Evolutionary conservation across 2,888 invertebrate species (phyloP).

Genomic region (Trimorus sp.): DNA sequence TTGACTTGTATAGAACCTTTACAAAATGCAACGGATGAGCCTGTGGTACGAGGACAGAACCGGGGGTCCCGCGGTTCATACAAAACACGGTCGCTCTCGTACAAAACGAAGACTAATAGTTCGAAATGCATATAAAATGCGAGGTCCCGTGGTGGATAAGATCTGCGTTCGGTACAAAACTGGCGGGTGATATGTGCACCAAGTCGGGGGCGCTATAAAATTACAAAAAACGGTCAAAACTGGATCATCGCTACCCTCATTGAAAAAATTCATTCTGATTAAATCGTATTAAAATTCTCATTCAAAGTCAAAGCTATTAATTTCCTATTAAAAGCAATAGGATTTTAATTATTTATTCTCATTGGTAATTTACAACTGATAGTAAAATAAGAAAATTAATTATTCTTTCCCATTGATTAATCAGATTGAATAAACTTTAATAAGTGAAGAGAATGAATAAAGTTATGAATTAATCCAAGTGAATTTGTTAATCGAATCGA

Average conservation of each 20-base stretch:
- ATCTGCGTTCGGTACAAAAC: slow-evolving; percentile 39
- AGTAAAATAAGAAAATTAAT: too few relatives aligned
- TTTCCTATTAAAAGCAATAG: background rate
- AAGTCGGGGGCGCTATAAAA: slow-evolving; percentile 52
- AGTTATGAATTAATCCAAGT: too few relatives aligned
- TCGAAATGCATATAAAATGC: slow-evolving; percentile 53
- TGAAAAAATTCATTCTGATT: background rate
- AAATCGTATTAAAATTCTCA: too few relatives aligned
- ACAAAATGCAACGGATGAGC: background rate
- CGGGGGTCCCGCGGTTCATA: too few relatives aligned
- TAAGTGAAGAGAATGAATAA: too few relatives aligned
- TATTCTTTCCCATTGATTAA: too few relatives aligned
- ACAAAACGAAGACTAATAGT: slow-evolving; percentile 33
- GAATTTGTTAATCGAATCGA: too few relatives aligned
- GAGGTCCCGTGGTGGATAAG: slow-evolving; percentile 30
- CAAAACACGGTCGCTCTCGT: slow-evolving; percentile 10
- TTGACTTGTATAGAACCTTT: too few relatives aligned
- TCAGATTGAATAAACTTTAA: too few relatives aligned
- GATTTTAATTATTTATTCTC: too few relatives aligned
- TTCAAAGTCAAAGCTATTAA: background rate
- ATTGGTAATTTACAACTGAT: too few relatives aligned
- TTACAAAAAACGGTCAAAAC: slow-evolving; percentile 51
- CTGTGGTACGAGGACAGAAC: too few relatives aligned
- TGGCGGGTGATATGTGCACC: slow-evolving; percentile 52
- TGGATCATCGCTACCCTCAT: background rate